Base-by-base conservation (phyloP, 1,140 invertebrate species). In the Rhyacophila brunnea region DNA sequence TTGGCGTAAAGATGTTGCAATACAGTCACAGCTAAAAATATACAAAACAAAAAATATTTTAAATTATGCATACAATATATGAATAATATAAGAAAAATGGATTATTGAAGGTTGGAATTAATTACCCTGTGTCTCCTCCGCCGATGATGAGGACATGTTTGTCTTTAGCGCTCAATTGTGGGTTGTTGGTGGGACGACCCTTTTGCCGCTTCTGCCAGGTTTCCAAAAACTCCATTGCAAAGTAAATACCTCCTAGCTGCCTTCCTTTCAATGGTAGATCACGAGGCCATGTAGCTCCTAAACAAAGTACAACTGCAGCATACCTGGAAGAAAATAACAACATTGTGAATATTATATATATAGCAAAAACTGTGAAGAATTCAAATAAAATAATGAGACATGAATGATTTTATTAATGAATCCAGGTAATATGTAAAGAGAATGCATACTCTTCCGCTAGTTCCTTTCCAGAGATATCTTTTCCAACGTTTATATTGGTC, bases 121-220 rank as follows among this genome's bases (percentile, higher is more conserved):
- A 67, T 62, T 19, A 79, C 77, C 97, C 97, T n/a, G 97, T 99
- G 73, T 99, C 97, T 19, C 97, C 97, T 10, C 97, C 97, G 15
- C 97, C 97, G 67, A 99, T 96, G 54, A 99, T 87, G 60, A 99
- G 87, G 3, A 99, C 95, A 75, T 97, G 82, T 74, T 98, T 99
- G 67, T 91, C 92, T 70, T 95, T 91, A 13, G 97, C 96, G 36
- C 87, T 83, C 28, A 93, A 81, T 28, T 76, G 74, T 40, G 84
- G 71, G 57, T 73, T 71, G 10, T 74, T 75, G 52, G 66, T 75
- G 17, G 64, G 65, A 64, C 66, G 82, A 5, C 92, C 92, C 74
- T 91, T 85, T 74, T 98, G 95, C 66, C 92, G 91, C 78, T 97
- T 96, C 77, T 99, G 97, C 91, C 95, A 98, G 18, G 87, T 90